Evolutionary conservation across 2,797 vertebrate species (phyloP).

Genomic region (Cirrhinus molitorella): DNA sequence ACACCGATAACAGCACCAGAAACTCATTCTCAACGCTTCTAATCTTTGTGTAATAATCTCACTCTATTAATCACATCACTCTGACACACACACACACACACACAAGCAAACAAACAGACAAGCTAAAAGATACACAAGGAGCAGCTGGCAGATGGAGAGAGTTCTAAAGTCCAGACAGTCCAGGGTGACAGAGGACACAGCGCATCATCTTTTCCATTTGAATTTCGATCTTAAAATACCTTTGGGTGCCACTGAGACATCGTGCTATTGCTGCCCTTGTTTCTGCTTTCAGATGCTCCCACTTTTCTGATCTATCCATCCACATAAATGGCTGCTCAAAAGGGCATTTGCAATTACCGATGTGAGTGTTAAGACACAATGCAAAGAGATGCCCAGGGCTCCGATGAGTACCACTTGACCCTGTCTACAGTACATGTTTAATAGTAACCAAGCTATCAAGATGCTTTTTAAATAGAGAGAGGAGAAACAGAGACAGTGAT

Average conservation of each 20-base stretch:
- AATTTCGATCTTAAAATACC: constrained; percentile 48
- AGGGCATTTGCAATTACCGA: constrained; percentile 28
- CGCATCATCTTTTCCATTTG: constrained; percentile 48
- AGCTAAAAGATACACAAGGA: constrained; percentile 12
- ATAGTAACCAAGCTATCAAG: constrained; percentile 16
- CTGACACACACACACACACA: neutral
- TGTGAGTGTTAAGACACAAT: neutral
- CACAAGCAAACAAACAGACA: constrained; percentile 10
- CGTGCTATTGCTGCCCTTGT: neutral
- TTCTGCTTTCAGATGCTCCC: constrained; percentile 11
- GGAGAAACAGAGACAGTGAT: neutral
- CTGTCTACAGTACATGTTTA: neutral
- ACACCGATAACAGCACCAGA: neutral
- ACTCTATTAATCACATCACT: constrained; percentile 39
- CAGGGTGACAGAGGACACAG: constrained; percentile 30
- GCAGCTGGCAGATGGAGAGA: constrained; percentile 47
- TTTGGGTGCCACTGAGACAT: constrained; percentile 8
- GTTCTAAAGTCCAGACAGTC: constrained; percentile 39
- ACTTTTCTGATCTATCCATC: constrained; percentile 10
- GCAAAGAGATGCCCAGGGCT: neutral
- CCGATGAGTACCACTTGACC: constrained; percentile 23
- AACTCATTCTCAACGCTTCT: neutral
- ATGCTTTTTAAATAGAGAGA: constrained; percentile 5
- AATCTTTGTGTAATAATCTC: constrained; percentile 39
- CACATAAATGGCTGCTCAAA: constrained; percentile 23